Evolutionary conservation across 2,113 vertebrate genomes (phyloP), one percentile per base, ranked within the genome.

Genomic region (Nothoprocta perdicaria): DNA sequence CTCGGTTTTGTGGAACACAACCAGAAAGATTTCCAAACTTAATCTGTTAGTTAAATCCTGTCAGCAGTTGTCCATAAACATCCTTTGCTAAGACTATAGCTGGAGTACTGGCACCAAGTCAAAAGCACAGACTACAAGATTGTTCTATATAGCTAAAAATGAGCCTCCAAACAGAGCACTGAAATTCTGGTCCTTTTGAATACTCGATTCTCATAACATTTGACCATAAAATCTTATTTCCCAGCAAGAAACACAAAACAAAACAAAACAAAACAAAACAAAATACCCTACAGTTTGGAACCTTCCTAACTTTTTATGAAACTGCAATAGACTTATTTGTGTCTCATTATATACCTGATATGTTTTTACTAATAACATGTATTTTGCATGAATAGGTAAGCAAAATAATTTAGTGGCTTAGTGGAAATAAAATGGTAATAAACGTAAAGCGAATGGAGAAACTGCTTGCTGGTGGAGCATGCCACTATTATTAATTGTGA

Each of bases 401-500:
- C 72, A 96, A 97, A 97, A 96, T 95, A 94, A 96, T 96, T 97
- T 96, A 96, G 89, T 95, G 81, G 62, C 53, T 97, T 96, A 93
- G 76, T 91, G 95, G 95, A 90, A 97, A 96, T 94, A 88, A 94
- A 82, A 86, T 66, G 80, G 95, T 80, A 97, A 92, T 96, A 97
- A 97, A 96, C 50, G 67, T 94, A 89, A 95, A 93, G 84, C 95
- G 97, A 96, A 96, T 84, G 73, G 78, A 97, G 95, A 91, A 95
- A 96, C 69, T 96, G 33, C 83, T 95, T 96, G 85, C 95, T 97
- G 88, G 96, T 93, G 77, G 81, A 93, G 89, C 68, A 89, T 95
- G 80, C 92, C 68, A 35, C 27, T 87, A 96, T 97, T 97, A 97
- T 97, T 98, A 97, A 96, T 97, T 96, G 94, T 87, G 83, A 77